Evolutionary conservation across 2,797 vertebrate species (phyloP).

Genomic region (Furcifer pardalis): DNA sequence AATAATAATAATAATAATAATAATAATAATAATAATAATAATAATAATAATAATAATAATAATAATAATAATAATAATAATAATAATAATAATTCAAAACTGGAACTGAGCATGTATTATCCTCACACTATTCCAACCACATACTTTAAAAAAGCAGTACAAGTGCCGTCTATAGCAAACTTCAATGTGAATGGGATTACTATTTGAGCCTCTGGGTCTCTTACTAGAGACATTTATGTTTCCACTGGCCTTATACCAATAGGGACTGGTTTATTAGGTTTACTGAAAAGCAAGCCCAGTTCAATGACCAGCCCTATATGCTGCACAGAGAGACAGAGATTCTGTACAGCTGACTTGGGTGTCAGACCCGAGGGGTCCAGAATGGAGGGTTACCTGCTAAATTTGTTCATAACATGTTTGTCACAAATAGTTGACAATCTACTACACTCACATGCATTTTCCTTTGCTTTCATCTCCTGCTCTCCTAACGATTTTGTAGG

Average conservation of each 20-base stretch:
- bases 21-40: too few species aligned
- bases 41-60: too few species aligned
- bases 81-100: too few species aligned
- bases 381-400: neutral
- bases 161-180: constrained; percentile 15
- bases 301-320: neutral
- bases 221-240: neutral
- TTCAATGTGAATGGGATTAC: neutral
- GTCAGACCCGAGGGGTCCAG: neutral
- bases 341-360: neutral
- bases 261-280: neutral
- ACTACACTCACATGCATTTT: rapidly evolving
- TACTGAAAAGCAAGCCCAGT: constrained; percentile 1
- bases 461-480: neutral
- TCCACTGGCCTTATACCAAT: neutral
- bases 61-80: too few species aligned
- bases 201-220: neutral
- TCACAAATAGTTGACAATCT: neutral
- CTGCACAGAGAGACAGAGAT: neutral
- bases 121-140: neutral
- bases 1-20: too few species aligned
- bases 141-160: neutral
- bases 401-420: neutral
- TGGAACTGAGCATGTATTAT: neutral
- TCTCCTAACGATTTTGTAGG: neutral